Evolutionary conservation across 2,888 invertebrate genomes (phyloP).

Genomic region (Clepsis dumicolana): DNA sequence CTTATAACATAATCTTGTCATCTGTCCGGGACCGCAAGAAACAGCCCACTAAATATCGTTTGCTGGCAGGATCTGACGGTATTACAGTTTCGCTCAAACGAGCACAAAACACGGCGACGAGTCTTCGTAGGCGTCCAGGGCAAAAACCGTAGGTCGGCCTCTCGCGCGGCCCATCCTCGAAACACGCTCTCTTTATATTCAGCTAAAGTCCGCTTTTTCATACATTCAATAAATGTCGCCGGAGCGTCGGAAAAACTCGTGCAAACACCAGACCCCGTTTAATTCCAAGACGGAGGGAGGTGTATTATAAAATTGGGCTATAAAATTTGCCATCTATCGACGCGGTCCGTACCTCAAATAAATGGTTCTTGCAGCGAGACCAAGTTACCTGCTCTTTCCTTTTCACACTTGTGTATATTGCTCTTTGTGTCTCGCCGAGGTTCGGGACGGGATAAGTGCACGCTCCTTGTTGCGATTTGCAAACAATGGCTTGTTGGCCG

Average conservation of each 20-base stretch:
- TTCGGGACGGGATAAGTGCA: slow-evolving; percentile 62
- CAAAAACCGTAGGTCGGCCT: slow-evolving; percentile 67
- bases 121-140: slow-evolving; percentile 51
- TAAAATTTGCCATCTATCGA: slow-evolving; percentile 64
- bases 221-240: slow-evolving; percentile 60
- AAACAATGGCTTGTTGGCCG: slow-evolving; percentile 83
- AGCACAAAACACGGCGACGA: slow-evolving; percentile 58
- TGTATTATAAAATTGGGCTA: slow-evolving; percentile 63
- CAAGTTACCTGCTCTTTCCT: slow-evolving; percentile 47
- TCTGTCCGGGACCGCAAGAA: slow-evolving; percentile 28
- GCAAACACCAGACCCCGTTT: slow-evolving; percentile 55
- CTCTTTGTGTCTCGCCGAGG: slow-evolving; percentile 58
- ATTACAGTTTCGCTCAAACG: slow-evolving; percentile 54
- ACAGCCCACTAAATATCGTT: slow-evolving; percentile 50
- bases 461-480: slow-evolving; percentile 77
- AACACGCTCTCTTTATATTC: slow-evolving; percentile 65
- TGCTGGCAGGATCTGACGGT: slow-evolving; percentile 53
- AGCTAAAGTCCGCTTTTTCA: slow-evolving; percentile 65
- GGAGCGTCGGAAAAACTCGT: slow-evolving; percentile 57
- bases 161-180: slow-evolving; percentile 58
- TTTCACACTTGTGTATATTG: slow-evolving; percentile 50
- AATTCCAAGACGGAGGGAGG: slow-evolving; percentile 51
- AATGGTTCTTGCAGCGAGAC: slow-evolving; percentile 49
- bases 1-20: slow-evolving; percentile 33
- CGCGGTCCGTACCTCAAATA: slow-evolving; percentile 52